These are phyloP conservation scores for Colaptes auratus DNA, from an alignment of 2,113 vertebrate species.

Conservation along the genomic window DNA sequence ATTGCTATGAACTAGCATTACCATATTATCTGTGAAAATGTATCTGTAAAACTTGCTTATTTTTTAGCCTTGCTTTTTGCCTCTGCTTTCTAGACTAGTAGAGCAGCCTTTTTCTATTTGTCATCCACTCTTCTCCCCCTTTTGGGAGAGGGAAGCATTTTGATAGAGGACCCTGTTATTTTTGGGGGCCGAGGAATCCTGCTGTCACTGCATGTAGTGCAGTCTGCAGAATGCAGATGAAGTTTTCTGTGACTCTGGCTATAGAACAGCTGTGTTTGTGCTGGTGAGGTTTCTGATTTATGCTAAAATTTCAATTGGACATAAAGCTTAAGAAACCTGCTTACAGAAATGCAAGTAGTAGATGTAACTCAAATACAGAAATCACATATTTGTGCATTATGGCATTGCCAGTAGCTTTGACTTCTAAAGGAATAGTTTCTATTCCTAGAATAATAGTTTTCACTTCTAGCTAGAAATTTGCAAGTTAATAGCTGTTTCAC, in stretches of 20 bases:
- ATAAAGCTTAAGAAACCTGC: neutral
- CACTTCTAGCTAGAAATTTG: neutral
- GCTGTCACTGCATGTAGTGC: neutral
- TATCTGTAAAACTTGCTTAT: constrained; percentile 1
- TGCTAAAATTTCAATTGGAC: neutral
- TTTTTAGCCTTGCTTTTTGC: neutral
- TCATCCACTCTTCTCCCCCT: neutral
- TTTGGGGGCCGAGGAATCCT: neutral
- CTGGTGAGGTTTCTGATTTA: neutral
- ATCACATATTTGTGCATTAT: neutral
- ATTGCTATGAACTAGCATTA: neutral
- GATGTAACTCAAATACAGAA: neutral
- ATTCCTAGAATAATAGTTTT: neutral
- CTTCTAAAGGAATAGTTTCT: neutral
- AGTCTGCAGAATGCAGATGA: neutral
- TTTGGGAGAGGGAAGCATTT: neutral
- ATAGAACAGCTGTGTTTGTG: neutral
- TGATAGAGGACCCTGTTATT: neutral
- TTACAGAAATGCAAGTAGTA: neutral
- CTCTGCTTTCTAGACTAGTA: neutral
- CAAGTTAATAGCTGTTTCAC: neutral
- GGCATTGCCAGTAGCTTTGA: neutral
- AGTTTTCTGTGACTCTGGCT: neutral
- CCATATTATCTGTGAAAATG: neutral
- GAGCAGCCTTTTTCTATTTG: neutral